phyloP scores from a whole-genome alignment of 1,140 invertebrate species.

The Diorhabda elongata region DNA sequence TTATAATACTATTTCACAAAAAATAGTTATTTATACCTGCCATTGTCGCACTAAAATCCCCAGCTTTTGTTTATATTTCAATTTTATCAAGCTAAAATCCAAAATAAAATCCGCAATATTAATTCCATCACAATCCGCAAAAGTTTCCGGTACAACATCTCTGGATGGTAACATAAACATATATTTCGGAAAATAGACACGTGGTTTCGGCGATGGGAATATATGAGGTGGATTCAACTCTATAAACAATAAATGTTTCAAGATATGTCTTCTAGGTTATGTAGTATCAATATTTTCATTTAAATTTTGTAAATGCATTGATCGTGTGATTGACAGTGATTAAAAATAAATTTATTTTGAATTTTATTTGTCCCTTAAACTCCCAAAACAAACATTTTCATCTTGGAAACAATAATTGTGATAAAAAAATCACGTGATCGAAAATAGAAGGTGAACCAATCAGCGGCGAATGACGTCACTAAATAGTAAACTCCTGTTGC shows the following conservation, averaged over 20 bases:
- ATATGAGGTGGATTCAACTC: too few species aligned
- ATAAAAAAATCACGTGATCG: too few species aligned
- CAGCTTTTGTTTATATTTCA: neutral
- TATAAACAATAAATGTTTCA: too few species aligned
- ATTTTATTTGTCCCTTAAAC: neutral
- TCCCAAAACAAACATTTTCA: too few species aligned
- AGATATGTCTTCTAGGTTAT: too few species aligned
- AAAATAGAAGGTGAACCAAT: too few species aligned
- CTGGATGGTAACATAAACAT: constrained; percentile 5
- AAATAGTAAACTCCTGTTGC: too few species aligned
- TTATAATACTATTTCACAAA: too few species aligned
- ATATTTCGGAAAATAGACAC: constrained; percentile 7
- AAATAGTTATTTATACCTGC: neutral
- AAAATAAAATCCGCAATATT: constrained; percentile 5
- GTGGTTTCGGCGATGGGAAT: too few species aligned
- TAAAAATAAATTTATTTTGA: neutral
- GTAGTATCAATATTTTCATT: too few species aligned
- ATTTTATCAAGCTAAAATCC: constrained; percentile 4
- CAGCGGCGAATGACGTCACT: too few species aligned
- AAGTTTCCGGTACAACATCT: constrained; percentile 10
- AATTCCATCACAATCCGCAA: constrained; percentile 5
- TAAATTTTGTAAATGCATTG: neutral
- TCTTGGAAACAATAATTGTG: too few species aligned
- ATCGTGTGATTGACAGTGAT: neutral
- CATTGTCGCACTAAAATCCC: neutral